Percentiles rank a stretch among this genome's conserved stretches.
phyloP scores from a whole-genome alignment of 1,140 invertebrate species.

The Euglossa dilemma region DNA sequence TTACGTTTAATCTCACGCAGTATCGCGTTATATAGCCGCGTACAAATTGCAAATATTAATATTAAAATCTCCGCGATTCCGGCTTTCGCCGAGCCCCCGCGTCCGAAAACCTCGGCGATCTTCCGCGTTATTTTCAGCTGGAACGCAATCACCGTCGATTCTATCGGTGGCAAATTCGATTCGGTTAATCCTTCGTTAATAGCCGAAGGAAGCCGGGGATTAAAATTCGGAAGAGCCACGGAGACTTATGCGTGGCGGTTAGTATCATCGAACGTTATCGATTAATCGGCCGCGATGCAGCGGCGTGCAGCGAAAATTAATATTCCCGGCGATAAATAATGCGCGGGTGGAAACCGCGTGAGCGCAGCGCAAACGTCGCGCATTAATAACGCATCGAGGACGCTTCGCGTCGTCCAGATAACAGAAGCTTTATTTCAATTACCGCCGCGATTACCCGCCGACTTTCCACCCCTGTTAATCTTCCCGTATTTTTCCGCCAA shows the following conservation, averaged over 20 bases:
- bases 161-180: no score
- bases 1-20: no score
- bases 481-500: conserved; percentile 2
- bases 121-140: no score
- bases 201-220: no score
- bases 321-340: conserved; percentile 46
- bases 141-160: no score
- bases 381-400: conserved; percentile 48
- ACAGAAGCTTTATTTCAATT: conserved; percentile 50
- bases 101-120: no score
- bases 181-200: no score
- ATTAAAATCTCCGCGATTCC: no score
- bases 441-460: conserved; percentile 33
- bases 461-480: conserved; percentile 28
- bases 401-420: conserved; percentile 37
- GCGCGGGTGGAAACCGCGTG: conserved; percentile 21
- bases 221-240: not conserved
- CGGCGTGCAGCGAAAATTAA: conserved; percentile 35
- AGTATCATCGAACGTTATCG: conserved; percentile 37
- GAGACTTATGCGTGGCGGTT: not conserved
- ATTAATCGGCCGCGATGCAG: conserved; percentile 30
- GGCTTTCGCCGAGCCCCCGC: no score
- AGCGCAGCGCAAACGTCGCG: conserved; percentile 25
- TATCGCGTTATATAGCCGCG: no score
- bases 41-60: no score